phyloP scores from a whole-genome alignment of 2,113 vertebrate genomes.

The Phaetusa simplex region DNA sequence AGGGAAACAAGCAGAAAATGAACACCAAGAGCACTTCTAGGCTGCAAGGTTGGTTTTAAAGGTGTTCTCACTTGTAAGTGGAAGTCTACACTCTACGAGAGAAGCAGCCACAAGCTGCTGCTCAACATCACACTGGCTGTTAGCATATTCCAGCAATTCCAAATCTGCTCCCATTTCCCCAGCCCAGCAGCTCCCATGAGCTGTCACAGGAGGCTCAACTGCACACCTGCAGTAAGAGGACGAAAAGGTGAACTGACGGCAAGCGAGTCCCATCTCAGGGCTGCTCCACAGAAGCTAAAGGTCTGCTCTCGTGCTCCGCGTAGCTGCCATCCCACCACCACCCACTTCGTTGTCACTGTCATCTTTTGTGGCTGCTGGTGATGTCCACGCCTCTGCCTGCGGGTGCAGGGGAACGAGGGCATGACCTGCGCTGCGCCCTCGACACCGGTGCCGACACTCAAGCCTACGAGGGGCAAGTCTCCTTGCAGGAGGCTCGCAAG shows the following conservation, averaged over 20 bases:
- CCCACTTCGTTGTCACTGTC: rapidly evolving
- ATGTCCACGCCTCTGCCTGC: neutral
- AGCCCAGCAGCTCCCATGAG: neutral
- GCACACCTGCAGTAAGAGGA: neutral
- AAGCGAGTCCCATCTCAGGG: neutral
- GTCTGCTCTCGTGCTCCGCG: neutral
- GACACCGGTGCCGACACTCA: neutral
- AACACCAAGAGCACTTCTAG: neutral
- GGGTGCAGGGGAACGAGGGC: neutral
- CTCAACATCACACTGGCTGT: neutral
- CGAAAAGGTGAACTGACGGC: neutral
- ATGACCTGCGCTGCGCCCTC: neutral
- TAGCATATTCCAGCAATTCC: neutral
- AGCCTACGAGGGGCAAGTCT: neutral
- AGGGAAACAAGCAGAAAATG: neutral
- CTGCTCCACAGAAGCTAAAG: neutral
- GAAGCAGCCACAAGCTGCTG: neutral
- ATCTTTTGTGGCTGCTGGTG: neutral
- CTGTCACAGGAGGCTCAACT: neutral
- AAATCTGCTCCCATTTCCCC: neutral
- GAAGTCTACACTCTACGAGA: neutral
- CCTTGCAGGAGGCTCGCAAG: neutral
- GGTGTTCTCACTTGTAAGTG: neutral
- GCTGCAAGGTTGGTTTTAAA: neutral
- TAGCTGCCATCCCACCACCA: neutral